phyloP scores from a whole-genome alignment of 2,797 vertebrate species.

The Cuculus canorus region DNA sequence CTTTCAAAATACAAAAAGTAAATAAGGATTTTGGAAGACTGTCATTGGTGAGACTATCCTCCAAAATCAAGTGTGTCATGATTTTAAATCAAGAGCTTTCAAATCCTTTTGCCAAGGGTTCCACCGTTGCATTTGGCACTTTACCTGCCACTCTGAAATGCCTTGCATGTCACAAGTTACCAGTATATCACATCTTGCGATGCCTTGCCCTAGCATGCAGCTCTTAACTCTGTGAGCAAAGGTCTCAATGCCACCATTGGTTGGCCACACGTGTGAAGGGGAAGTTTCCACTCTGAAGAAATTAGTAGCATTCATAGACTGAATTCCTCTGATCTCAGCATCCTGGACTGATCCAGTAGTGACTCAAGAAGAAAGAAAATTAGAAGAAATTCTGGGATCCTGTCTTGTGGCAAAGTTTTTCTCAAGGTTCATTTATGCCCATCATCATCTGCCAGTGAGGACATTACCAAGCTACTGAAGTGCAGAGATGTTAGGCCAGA shows the following conservation, averaged over 20 bases:
- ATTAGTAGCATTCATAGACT: not conserved
- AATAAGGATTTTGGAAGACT: not conserved
- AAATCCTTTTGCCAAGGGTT: not conserved
- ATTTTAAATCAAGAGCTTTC: not conserved
- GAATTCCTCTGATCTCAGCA: not conserved
- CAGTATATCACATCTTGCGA: not conserved
- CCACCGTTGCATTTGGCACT: not conserved
- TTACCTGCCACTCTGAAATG: not conserved
- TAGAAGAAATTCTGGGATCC: not conserved
- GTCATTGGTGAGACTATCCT: not conserved
- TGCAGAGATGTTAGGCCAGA: not conserved
- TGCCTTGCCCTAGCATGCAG: not conserved
- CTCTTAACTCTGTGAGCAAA: not conserved
- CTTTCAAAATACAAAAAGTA: not conserved
- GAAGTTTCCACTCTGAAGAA: not conserved
- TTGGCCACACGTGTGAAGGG: rapidly evolving
- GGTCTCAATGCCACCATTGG: rapidly evolving
- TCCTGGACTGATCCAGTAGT: not conserved
- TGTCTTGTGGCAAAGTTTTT: not conserved
- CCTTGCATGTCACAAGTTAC: not conserved
- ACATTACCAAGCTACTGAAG: not conserved
- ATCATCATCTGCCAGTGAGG: not conserved
- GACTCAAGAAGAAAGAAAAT: not conserved
- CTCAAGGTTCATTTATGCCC: not conserved
- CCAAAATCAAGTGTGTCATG: not conserved